phyloP scores from a whole-genome alignment of 2,888 invertebrate genomes.

The Keiferia lycopersicella region DNA sequence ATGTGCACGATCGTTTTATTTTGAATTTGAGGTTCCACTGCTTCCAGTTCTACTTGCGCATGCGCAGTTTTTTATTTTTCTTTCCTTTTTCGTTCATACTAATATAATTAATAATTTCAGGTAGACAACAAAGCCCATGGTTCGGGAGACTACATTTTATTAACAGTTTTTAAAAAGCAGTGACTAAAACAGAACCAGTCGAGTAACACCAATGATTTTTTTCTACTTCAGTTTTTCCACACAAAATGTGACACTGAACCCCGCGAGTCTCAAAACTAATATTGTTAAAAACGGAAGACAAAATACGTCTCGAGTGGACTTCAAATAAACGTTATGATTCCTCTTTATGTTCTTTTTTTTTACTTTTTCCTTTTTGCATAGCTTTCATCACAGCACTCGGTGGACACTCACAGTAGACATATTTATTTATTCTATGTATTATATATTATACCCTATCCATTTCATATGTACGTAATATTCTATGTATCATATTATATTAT shows the following conservation, averaged over 20 bases:
- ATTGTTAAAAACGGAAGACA: slow-evolving; percentile 34
- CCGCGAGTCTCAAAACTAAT: slow-evolving; percentile 30
- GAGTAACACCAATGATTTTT: slow-evolving; percentile 49
- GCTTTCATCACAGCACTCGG: slow-evolving; percentile 80
- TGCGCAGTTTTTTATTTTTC: slow-evolving; percentile 52
- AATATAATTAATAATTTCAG: slow-evolving; percentile 81
- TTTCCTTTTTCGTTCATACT: slow-evolving; percentile 75
- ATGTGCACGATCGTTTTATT: slow-evolving; percentile 58
- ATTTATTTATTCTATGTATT: slow-evolving; percentile 41
- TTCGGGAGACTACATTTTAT: slow-evolving; percentile 77
- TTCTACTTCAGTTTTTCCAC: slow-evolving; percentile 27
- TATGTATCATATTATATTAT: slow-evolving; percentile 52
- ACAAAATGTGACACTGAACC: slow-evolving; percentile 27
- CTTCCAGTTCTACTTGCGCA: slow-evolving; percentile 59
- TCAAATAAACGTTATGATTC: slow-evolving; percentile 69
- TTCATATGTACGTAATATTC: slow-evolving; percentile 44
- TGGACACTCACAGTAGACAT: slow-evolving; percentile 74
- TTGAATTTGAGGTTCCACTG: slow-evolving; percentile 45
- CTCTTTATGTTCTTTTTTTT: slow-evolving; percentile 70
- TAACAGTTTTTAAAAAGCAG: slow-evolving; percentile 64
- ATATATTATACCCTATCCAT: slow-evolving; percentile 49
- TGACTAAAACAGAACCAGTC: slow-evolving; percentile 62
- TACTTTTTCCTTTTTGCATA: slow-evolving; percentile 71
- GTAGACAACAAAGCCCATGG: slow-evolving; percentile 78
- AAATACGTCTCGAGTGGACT: slow-evolving; percentile 33